A percentile compares a stretch with the other conserved stretches of the same genome.
Conservation (phyloP, 2,797 vertebrate genomes). For the Chelidonichthys spinosus region DNA sequence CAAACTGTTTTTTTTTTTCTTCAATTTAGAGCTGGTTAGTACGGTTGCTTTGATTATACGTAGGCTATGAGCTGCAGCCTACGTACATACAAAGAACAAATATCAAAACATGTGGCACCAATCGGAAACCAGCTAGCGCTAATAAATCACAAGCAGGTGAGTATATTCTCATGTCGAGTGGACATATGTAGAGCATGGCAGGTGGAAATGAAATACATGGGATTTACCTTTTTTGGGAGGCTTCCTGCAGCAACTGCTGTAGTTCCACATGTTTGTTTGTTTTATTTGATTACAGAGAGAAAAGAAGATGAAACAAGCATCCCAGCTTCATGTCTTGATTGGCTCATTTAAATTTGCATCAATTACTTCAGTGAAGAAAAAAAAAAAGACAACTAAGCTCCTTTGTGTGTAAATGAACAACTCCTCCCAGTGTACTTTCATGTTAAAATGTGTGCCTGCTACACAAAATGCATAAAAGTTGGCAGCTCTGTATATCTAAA, state of each 20-base stretch:
- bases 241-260: not conserved
- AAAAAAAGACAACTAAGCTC: not conserved
- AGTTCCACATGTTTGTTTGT: not conserved
- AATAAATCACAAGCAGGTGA: too few relatives aligned
- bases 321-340: not conserved
- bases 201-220: not conserved
- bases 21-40: not conserved
- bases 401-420: not conserved
- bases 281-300: not conserved
- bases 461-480: not conserved
- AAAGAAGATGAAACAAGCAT: not conserved
- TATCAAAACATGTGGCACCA: too few relatives aligned
- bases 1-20: too few relatives aligned
- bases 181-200: too few relatives aligned
- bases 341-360: not conserved
- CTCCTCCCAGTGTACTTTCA: not conserved
- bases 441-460: not conserved
- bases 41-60: not conserved
- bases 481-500: not conserved
- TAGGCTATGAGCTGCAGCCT: not conserved
- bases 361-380: not conserved
- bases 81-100: too few relatives aligned
- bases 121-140: too few relatives aligned
- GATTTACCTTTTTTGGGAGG: not conserved
- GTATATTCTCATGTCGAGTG: too few relatives aligned